phyloP scores from a whole-genome alignment of 2,888 invertebrate species.

The Busseola fusca region DNA sequence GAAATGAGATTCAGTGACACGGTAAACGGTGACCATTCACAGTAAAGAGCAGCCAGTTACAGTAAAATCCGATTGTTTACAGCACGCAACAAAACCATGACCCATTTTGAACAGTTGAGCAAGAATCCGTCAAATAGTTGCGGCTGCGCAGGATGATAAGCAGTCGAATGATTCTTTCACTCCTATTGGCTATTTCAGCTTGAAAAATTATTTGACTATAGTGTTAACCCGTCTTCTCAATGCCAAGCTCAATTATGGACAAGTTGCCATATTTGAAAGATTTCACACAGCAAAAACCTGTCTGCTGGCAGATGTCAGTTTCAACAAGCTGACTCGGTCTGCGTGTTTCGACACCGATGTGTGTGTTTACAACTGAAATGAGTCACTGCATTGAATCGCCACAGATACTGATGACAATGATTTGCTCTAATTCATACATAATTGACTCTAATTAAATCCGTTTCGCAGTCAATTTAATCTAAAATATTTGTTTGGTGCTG shows the following conservation, averaged over 20 bases:
- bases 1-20: constrained; percentile 6
- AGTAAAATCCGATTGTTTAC: constrained; percentile 29
- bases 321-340: constrained; percentile 24
- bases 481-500: constrained; percentile 30
- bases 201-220: constrained; percentile 17
- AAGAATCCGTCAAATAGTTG: constrained; percentile 35
- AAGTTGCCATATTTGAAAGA: constrained; percentile 48
- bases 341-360: constrained; percentile 43
- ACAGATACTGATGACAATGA: constrained; percentile 42
- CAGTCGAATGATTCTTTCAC: constrained; percentile 12
- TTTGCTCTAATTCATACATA: constrained; percentile 53
- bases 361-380: constrained; percentile 56
- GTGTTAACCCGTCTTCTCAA: constrained; percentile 34
- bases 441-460: constrained; percentile 37
- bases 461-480: constrained; percentile 37
- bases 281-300: constrained; percentile 48
- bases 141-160: constrained; percentile 19
- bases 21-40: constrained; percentile 2
- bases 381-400: constrained; percentile 52
- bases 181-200: constrained; percentile 21
- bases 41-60: constrained; percentile 18
- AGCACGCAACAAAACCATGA: constrained; percentile 43
- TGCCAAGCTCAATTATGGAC: constrained; percentile 31
- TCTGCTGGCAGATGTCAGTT: constrained; percentile 40
- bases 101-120: constrained; percentile 45